Percentiles rank a stretch among this genome's conserved stretches.
These are phyloP conservation scores for Scaptomyza tumidula DNA, from an alignment of 2,888 invertebrate genomes.

Conservation along the genomic window DNA sequence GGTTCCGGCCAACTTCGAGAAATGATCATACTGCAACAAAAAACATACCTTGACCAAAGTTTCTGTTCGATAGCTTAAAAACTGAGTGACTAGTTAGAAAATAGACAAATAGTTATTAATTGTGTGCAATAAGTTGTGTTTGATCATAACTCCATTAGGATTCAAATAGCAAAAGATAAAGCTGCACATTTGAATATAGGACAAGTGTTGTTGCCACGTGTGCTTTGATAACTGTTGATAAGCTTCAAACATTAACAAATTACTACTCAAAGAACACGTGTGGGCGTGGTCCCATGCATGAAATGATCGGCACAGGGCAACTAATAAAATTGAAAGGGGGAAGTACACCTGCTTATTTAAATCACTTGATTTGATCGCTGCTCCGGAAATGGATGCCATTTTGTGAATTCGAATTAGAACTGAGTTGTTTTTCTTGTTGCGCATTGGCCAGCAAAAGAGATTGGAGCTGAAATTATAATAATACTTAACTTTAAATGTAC, in stretches of 20 bases:
- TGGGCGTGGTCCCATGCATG: conserved; percentile 40
- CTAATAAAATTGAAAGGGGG: conserved; percentile 4
- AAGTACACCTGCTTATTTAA: conserved; percentile 12
- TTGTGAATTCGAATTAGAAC: conserved; percentile 22
- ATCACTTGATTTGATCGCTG: conserved; percentile 34
- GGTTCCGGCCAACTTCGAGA: too few relatives aligned
- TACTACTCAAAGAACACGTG: conserved; percentile 51
- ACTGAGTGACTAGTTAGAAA: too few relatives aligned
- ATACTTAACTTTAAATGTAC: conserved; percentile 30
- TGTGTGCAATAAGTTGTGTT: too few relatives aligned
- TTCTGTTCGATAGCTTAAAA: too few relatives aligned
- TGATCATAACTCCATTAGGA: too few relatives aligned
- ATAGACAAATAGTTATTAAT: too few relatives aligned
- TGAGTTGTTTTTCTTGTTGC: conserved; percentile 54
- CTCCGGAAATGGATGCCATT: conserved; percentile 62
- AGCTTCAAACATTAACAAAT: conserved; percentile 39
- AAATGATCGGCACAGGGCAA: conserved; percentile 65
- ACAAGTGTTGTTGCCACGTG: not conserved
- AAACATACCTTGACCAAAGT: too few relatives aligned
- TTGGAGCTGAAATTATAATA: conserved; percentile 36
- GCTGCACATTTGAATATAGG: not conserved
- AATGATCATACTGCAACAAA: too few relatives aligned
- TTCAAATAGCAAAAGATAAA: too few relatives aligned
- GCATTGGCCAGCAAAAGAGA: conserved; percentile 56
- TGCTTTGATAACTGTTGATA: conserved; percentile 24